Evolutionary conservation across 2,888 invertebrate species (phyloP), one percentile per base, ranked within the genome.

Genomic region (Oligia strigilis): DNA sequence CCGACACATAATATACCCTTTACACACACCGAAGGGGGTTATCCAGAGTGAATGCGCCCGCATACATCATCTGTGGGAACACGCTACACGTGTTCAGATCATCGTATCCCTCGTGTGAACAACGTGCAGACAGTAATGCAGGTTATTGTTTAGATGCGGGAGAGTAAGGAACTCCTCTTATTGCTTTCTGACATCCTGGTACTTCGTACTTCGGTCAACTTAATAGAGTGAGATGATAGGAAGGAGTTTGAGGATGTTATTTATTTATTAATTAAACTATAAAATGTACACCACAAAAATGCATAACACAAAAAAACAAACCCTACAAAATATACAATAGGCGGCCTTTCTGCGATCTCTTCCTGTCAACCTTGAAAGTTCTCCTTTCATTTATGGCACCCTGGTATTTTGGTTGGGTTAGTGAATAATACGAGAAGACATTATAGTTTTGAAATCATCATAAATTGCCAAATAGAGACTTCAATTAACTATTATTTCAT

Each of bases 81-180:
- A 89, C 78, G 81, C 88, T 89, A 94, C 95, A 95, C 95, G 95
- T 95, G 95, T 94, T 94, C 91, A 69, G 81, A 87, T 88, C 87
- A 90, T 80, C 77, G 75, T 82, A 78, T 87, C 87, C 88, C 87
- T 92, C 94, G 93, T 94, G 95, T 94, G 95, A 94, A 95, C 94
- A 91, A 88, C 91, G 91, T 92, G 93, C 93, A 94, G 84, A 84
- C 84, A 73, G 87, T 84, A 84, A 83, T 86, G 86, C 87, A 87
- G 88, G 91, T 87, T 89, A 88, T 92, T 92, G 91, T 92, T 90
- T 90, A 89, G 86, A 89, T 64, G 77, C 55, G 78, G 81, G 84
- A 82, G 83, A 82, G 83, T 86, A 85, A 82, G 74, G 75, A 87
- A 87, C 83, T 86, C 75, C 46, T 85, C 83, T 82, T 84, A 67